phyloP scores from a whole-genome alignment of 2,113 vertebrate genomes.

The Danio rerio region DNA sequence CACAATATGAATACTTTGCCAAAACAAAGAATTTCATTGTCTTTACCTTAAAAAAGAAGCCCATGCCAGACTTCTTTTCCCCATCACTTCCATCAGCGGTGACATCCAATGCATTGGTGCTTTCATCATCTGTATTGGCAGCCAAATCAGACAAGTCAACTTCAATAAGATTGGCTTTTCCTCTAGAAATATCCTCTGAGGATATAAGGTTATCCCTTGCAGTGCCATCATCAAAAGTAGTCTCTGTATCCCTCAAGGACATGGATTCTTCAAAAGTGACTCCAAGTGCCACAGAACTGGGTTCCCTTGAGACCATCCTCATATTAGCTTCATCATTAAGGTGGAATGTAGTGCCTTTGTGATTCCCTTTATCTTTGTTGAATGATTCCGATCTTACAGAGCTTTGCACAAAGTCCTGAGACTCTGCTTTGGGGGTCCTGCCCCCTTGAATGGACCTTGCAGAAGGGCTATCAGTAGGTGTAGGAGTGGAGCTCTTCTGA shows the following conservation, averaged over 20 bases:
- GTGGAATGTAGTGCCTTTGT: slow-evolving; percentile 73
- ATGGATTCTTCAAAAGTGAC: slow-evolving; percentile 72
- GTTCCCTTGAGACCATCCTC: slow-evolving; percentile 80
- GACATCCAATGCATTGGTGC: slow-evolving; percentile 64
- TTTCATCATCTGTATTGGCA: slow-evolving; percentile 77
- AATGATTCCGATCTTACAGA: slow-evolving; percentile 61
- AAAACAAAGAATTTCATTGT: not conserved
- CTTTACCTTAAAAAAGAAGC: slow-evolving; percentile 97
- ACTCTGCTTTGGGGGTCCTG: slow-evolving; percentile 73
- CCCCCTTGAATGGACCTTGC: slow-evolving; percentile 73
- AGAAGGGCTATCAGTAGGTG: slow-evolving; percentile 50
- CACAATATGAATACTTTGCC: not conserved
- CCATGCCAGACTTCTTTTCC: slow-evolving; percentile 90
- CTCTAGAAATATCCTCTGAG: slow-evolving; percentile 77
- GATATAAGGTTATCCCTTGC: slow-evolving; percentile 72
- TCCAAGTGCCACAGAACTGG: slow-evolving; percentile 74
- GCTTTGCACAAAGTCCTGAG: slow-evolving; percentile 45
- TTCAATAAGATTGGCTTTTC: slow-evolving; percentile 88
- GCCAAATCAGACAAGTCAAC: slow-evolving; percentile 90
- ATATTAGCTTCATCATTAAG: slow-evolving; percentile 86
- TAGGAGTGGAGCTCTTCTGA: slow-evolving; percentile 77
- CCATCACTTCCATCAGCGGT: slow-evolving; percentile 69
- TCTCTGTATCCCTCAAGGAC: slow-evolving; percentile 68
- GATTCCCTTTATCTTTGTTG: slow-evolving; percentile 70
- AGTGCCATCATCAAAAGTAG: slow-evolving; percentile 71